Evolutionary conservation across 2,113 vertebrate species (phyloP), one percentile per base, ranked within the genome.

Genomic region (Pluvianellus socialis): DNA sequence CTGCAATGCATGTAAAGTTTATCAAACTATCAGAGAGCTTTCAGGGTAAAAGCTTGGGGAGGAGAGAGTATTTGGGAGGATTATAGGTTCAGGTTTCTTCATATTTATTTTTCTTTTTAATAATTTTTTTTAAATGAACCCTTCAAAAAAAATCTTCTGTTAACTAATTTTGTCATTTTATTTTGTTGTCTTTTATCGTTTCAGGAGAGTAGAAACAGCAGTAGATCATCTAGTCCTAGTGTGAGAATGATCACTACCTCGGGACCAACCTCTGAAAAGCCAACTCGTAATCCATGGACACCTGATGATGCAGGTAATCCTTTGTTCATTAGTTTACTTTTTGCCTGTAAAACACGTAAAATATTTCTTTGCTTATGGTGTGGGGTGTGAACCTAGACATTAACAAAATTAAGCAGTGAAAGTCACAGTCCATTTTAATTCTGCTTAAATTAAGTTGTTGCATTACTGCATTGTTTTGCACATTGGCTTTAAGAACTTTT

Each of bases 171-270:
- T 71, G 8, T 42, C 0, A 2, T 32, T 85, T 82, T 44, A 2
- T n/a, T 79, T 86, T 92, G 33, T 56, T 67, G 79, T 76, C 19
- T 88, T 85, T 20, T 90, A 7, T 87, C 13, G 4, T 81, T 90
- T 98, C 95, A 99, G 99, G 99, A 99, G 90, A 99, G 99, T 94
- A 98, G 98, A 97, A 99, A 97, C 97, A 99, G 98, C 98, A 99
- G 99, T 98, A 98, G 99, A 80, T 99, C 99, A 61, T 99, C 99
- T 93, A 99, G 99, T 97, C 99, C 99, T 88, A 99, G 99, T 94
- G 95, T 99, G 95, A 99, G 99, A 98, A 99, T 99, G 99, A 99
- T 99, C 98, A 99, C 99, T 98, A 98, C 98, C 97, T 98, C 98
- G 97, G 98, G 98, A 98, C 98, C 98, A 75, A 98, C 99, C 38